A percentile compares a stretch with the other conserved stretches of the same genome.
Conservation (phyloP, 2,113 vertebrate species). For the Forbesichthys papilliferus region DNA sequence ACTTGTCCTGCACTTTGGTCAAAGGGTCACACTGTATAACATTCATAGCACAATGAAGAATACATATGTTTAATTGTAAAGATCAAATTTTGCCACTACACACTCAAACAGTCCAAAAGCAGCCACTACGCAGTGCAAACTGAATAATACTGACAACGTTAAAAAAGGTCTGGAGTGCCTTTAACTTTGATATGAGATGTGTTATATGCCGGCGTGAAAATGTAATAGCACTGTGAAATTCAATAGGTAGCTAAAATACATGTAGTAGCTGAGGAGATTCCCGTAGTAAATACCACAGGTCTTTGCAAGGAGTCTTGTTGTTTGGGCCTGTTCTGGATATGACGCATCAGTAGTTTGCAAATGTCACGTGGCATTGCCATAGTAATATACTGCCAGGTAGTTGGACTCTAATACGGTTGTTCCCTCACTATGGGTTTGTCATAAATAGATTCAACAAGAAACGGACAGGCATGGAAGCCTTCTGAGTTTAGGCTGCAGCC, state of each 20-base stretch:
- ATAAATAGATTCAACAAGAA: neutral
- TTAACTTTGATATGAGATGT: too few relatives aligned
- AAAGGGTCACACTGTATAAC: too few relatives aligned
- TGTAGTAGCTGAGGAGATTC: constrained; percentile 13
- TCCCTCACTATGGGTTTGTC: neutral
- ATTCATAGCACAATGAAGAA: too few relatives aligned
- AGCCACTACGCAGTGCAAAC: too few relatives aligned
- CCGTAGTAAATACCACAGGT: constrained; percentile 1
- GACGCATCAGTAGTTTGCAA: constrained; percentile 4
- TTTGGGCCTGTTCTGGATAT: constrained; percentile 26
- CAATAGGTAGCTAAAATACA: neutral
- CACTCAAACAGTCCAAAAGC: too few relatives aligned
- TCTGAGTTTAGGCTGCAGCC: constrained; percentile 1
- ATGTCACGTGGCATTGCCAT: neutral
- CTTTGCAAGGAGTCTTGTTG: constrained; percentile 13
- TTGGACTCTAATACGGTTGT: neutral
- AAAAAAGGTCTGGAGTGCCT: too few relatives aligned
- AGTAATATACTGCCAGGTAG: neutral
- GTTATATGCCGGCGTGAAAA: too few relatives aligned
- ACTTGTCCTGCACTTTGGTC: too few relatives aligned
- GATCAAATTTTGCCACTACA: too few relatives aligned
- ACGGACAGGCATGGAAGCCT: neutral
- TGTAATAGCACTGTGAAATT: too few relatives aligned
- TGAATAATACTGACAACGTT: too few relatives aligned
- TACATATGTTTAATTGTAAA: too few relatives aligned